Evolutionary conservation across 2,797 vertebrate genomes (phyloP), one percentile per base, ranked within the genome.

Genomic region (Falco rusticolus): DNA sequence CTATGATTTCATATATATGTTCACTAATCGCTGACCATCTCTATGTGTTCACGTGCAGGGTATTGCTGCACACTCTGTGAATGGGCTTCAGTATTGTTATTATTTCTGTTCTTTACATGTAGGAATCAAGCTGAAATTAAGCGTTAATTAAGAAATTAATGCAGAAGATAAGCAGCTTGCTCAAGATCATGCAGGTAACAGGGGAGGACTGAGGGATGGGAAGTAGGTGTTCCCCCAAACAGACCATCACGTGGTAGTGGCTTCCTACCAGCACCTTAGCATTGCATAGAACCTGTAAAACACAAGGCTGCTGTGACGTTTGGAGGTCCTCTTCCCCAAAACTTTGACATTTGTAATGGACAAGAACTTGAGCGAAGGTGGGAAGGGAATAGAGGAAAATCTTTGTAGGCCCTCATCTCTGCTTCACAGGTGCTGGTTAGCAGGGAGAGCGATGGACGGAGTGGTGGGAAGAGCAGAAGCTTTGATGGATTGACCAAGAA

Each of bases 41-140:
- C 65, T 51, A 0, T 28, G 47, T 47, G n/a, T 66, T 83, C 82
- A 80, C 0, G 0, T 56, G 48, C 37, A 66, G 21, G 22, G 5
- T 45, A 48, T 59, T 78, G 68, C 71, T 90, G 21, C 47, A 39
- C 0, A 0, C 14, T 31, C 31, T 28, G 13, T 0, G 1, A 56
- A 78, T 25, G 31, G 9, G 5, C 11, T 59, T 80, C 19, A 78
- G 3, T 53, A 37, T 37, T 45, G 43, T 82, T 16, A 41, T 77
- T 66, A 45, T 63, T 76, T 77, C 75, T 3, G 0, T 75, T 84
- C 50, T 66, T 91, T 54, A 34, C 60, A 17, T 24, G 18, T 39
- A 78, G 65, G 56, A 93, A 65, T 61, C 72, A 51, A 84, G 53
- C 18, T 75, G 76, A 85, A 91, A 89, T 61, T 29, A 80, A 68